phyloP scores from a whole-genome alignment of 2,888 invertebrate genomes.

The Phaedon cochleariae region DNA sequence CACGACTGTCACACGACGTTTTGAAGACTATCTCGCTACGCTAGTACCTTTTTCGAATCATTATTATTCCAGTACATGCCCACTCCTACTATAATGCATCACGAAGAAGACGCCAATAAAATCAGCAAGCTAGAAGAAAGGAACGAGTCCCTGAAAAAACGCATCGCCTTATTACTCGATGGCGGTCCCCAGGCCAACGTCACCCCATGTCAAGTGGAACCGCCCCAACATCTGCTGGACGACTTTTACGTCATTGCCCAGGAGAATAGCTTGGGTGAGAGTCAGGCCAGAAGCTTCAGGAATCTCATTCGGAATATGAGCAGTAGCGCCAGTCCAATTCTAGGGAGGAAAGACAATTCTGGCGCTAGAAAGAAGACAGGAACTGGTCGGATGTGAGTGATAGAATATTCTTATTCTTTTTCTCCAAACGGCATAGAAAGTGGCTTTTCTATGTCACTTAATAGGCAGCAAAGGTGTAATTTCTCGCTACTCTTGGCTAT shows the following conservation, averaged over 20 bases:
- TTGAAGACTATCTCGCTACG: too few species aligned
- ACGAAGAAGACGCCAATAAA: conserved; percentile 84
- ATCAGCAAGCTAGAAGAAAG: conserved; percentile 86
- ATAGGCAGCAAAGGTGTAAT: too few species aligned
- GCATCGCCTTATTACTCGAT: conserved; percentile 65
- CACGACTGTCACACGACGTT: too few species aligned
- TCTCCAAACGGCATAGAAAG: too few species aligned
- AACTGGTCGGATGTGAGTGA: conserved; percentile 36
- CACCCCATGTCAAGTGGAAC: conserved; percentile 72
- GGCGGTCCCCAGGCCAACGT: conserved; percentile 60
- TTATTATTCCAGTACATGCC: conserved; percentile 74
- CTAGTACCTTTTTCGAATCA: too few species aligned
- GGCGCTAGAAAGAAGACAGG: conserved; percentile 60
- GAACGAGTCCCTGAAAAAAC: conserved; percentile 74
- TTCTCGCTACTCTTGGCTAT: too few species aligned
- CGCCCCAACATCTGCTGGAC: conserved; percentile 84
- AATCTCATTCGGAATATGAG: conserved; percentile 85
- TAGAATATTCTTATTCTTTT: too few species aligned
- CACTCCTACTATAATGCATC: conserved; percentile 83
- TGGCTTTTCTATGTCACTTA: too few species aligned
- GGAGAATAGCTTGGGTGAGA: conserved; percentile 69
- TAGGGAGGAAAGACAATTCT: conserved; percentile 73
- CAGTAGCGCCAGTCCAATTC: conserved; percentile 78
- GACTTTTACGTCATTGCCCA: conserved; percentile 92
- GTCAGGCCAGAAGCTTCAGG: conserved; percentile 79